These are phyloP conservation scores for Hyppa rectilinea DNA, from an alignment of 2,888 invertebrate species.

Conservation along the genomic window DNA sequence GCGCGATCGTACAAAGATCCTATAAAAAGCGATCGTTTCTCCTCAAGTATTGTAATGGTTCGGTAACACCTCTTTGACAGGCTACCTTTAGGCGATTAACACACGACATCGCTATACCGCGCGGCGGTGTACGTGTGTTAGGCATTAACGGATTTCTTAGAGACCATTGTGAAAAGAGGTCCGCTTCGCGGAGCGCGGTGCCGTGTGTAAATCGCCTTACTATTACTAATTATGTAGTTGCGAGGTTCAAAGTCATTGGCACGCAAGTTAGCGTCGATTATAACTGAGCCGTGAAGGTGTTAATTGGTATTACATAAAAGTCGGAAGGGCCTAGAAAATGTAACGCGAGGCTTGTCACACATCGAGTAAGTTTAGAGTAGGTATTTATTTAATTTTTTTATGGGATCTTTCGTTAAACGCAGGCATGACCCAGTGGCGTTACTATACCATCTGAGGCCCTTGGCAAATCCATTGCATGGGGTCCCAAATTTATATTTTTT, in stretches of 20 bases:
- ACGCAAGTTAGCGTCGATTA: slow-evolving; percentile 48
- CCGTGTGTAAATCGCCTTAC: no score
- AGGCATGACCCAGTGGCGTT: no score
- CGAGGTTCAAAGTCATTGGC: slow-evolving; percentile 57
- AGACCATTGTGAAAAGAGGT: no score
- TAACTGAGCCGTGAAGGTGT: slow-evolving; percentile 41
- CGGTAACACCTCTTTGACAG: slow-evolving; percentile 15
- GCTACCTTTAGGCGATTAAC: no score
- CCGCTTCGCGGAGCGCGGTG: no score
- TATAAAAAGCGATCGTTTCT: slow-evolving; percentile 11
- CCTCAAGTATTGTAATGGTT: not conserved
- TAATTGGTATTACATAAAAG: slow-evolving; percentile 58
- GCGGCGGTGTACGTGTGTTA: no score
- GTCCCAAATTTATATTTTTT: no score
- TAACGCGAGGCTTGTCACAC: not conserved
- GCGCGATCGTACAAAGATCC: no score
- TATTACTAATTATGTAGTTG: slow-evolving; percentile 17
- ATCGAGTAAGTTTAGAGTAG: not conserved
- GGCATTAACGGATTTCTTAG: no score
- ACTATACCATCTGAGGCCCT: no score
- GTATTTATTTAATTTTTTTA: slow-evolving; percentile 7
- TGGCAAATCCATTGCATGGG: no score
- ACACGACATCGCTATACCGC: no score
- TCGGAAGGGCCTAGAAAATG: slow-evolving; percentile 49
- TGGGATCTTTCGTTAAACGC: slow-evolving; percentile 12